A percentile compares a stretch with the other conserved stretches of the same genome.
Conservation (phyloP, 23 tunicate genomes). For the Halocynthia roretzi region DNA sequence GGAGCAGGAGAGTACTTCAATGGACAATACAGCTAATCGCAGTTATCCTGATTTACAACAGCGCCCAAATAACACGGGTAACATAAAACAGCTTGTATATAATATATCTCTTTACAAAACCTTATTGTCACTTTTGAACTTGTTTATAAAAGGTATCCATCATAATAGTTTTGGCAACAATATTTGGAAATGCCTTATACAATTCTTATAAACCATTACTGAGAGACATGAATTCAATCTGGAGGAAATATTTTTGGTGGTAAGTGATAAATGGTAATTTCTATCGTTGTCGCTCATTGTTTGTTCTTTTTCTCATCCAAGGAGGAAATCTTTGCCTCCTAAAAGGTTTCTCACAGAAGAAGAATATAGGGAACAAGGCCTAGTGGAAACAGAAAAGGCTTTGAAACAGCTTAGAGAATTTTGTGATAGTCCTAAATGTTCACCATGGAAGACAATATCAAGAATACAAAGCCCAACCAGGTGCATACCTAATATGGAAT, state of each 20-base stretch:
- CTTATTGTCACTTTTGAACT: too few species aligned
- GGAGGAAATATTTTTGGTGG: too few species aligned
- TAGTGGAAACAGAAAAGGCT: constrained; percentile 69
- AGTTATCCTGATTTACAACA: constrained; percentile 47
- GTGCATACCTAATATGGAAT: constrained; percentile 2
- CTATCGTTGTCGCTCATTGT: too few species aligned
- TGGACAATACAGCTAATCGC: constrained; percentile 62
- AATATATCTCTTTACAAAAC: too few species aligned
- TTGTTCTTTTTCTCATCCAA: too few species aligned
- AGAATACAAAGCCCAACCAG: constrained; percentile 62
- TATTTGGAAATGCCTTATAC: too few species aligned
- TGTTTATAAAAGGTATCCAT: too few species aligned
- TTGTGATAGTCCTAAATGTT: constrained; percentile 83
- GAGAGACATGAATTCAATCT: too few species aligned
- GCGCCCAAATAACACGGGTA: constrained; percentile 48
- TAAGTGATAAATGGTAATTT: too few species aligned
- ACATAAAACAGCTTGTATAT: background rate
- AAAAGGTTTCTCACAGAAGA: constrained; percentile 47
- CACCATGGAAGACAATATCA: constrained; percentile 88
- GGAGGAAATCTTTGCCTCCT: too few species aligned
- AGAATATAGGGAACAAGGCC: constrained; percentile 42
- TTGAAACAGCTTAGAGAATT: constrained; percentile 52
- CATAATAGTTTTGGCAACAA: too few species aligned
- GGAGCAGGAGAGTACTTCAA: constrained; percentile 40
- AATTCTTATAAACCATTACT: too few species aligned